Conservation (phyloP, 64 coral and sea anemone genomes). For the Pocillopora damicornis region DNA sequence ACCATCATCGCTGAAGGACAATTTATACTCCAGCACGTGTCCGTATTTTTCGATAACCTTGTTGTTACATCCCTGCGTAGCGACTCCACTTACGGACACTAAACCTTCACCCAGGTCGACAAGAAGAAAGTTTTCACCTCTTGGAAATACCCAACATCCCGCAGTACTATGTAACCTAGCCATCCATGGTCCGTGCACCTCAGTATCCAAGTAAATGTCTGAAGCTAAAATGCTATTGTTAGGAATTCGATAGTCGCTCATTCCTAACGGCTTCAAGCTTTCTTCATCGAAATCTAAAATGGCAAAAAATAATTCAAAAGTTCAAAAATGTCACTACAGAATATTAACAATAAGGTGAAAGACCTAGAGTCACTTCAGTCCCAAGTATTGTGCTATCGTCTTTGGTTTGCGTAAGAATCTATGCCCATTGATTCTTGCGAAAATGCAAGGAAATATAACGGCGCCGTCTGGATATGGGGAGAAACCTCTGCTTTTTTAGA, state of each 20-base stretch:
- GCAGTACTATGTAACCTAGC: not conserved
- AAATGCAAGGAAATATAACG: too few relatives aligned
- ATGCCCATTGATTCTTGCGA: too few relatives aligned
- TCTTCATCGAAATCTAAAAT: not conserved
- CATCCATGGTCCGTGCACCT: not conserved
- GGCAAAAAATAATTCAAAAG: not conserved
- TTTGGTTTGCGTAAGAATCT: too few relatives aligned
- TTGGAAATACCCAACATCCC: not conserved
- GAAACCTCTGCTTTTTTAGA: too few relatives aligned
- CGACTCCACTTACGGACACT: slow-evolving; percentile 15
- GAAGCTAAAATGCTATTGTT: slow-evolving; percentile 4
- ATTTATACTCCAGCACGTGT: slow-evolving; percentile 38
- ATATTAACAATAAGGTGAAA: too few relatives aligned
- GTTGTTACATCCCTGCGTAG: not conserved
- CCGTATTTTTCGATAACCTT: not conserved
- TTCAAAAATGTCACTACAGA: too few relatives aligned
- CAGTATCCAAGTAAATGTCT: not conserved
- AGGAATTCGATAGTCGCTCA: not conserved
- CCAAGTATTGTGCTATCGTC: too few relatives aligned
- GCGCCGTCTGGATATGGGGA: too few relatives aligned
- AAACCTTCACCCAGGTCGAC: slow-evolving; percentile 7
- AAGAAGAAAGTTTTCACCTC: slow-evolving; percentile 13
- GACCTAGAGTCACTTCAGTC: too few relatives aligned
- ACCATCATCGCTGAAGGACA: slow-evolving; percentile 60
- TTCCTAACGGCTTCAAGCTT: slow-evolving; percentile 13